These are phyloP conservation scores for Ostrea denselamellosa DNA, from an alignment of 1,140 invertebrate genomes.

Conservation along the genomic window DNA sequence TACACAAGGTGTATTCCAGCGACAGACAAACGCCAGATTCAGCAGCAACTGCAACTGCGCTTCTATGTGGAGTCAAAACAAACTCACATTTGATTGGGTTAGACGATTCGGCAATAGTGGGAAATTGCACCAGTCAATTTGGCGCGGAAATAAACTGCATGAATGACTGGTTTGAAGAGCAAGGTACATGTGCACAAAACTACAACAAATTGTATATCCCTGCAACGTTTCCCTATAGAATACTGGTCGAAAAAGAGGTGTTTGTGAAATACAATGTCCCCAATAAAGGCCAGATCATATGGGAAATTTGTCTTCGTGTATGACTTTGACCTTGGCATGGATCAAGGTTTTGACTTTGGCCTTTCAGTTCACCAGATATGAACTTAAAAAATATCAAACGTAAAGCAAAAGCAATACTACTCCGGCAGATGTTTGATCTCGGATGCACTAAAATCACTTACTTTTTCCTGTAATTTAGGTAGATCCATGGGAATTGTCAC, in stretches of 20 bases:
- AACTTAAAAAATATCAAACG: no score
- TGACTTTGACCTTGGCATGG: no score
- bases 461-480: conserved; percentile 77
- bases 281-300: no score
- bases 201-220: neutral
- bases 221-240: no score
- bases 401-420: no score
- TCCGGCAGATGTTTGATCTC: neutral
- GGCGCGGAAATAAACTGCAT: conserved; percentile 83
- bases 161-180: conserved; percentile 72
- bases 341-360: no score
- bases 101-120: conserved; percentile 83
- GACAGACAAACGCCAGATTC: conserved; percentile 57
- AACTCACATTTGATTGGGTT: conserved; percentile 90
- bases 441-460: neutral
- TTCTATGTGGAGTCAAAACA: conserved; percentile 89
- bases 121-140: conserved; percentile 65
- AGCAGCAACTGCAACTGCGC: conserved; percentile 54
- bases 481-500: conserved; percentile 93
- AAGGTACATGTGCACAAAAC: conserved; percentile 72
- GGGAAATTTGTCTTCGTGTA: no score
- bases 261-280: no score
- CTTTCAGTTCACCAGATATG: no score
- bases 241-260: no score
- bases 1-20: conserved; percentile 53